Evolutionary conservation across 2,113 vertebrate genomes (phyloP).

Genomic region (Solea solea): DNA sequence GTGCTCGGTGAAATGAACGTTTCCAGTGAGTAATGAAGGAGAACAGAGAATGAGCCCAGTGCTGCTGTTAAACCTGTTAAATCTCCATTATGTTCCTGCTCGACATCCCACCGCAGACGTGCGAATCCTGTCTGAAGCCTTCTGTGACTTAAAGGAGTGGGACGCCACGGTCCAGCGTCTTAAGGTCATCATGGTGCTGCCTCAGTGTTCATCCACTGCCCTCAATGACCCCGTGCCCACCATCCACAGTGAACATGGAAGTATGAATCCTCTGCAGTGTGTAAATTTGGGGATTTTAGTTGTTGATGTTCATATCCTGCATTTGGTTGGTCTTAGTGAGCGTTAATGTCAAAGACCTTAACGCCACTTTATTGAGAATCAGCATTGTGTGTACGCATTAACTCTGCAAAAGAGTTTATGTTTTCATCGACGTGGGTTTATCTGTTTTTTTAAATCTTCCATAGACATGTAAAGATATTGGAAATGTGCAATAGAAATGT

Average conservation of each 20-base stretch:
- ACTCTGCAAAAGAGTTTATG: too few relatives aligned
- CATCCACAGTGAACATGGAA: slow-evolving; percentile 88
- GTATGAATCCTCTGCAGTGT: slow-evolving; percentile 67
- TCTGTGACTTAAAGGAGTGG: slow-evolving; percentile 79
- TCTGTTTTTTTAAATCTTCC: too few relatives aligned
- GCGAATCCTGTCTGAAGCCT: slow-evolving; percentile 82
- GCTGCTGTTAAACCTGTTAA: background rate
- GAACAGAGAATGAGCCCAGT: too few relatives aligned
- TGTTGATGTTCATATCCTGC: too few relatives aligned
- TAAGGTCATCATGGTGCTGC: slow-evolving; percentile 87
- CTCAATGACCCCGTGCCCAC: slow-evolving; percentile 87
- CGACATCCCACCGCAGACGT: slow-evolving; percentile 80
- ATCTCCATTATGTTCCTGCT: background rate
- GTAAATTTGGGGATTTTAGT: too few relatives aligned
- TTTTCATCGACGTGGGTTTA: too few relatives aligned
- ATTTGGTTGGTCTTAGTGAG: too few relatives aligned
- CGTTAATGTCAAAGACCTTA: too few relatives aligned
- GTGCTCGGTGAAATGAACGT: slow-evolving; percentile 83
- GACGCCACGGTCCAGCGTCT: slow-evolving; percentile 80
- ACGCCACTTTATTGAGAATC: too few relatives aligned
- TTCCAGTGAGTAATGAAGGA: slow-evolving; percentile 81
- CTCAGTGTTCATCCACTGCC: slow-evolving; percentile 87
- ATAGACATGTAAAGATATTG: too few relatives aligned
- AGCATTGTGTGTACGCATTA: too few relatives aligned
- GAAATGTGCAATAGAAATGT: too few relatives aligned